phyloP scores from a whole-genome alignment of 2,888 invertebrate species.

The Melanostoma mellinum region DNA sequence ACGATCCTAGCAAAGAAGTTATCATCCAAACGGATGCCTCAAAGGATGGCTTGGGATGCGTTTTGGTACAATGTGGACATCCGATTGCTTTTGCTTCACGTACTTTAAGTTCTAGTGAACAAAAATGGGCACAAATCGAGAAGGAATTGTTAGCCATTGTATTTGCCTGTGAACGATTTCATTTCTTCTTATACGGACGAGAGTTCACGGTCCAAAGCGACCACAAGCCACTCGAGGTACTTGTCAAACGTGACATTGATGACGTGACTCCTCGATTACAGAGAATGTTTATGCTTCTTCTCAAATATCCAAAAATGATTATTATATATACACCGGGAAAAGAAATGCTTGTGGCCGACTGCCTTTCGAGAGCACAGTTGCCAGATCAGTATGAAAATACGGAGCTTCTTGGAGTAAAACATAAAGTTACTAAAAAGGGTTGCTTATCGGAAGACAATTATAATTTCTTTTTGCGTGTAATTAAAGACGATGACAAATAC shows the following conservation, averaged over 20 bases:
- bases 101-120: too few relatives aligned
- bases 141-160: slow-evolving; percentile 77
- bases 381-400: slow-evolving; percentile 34
- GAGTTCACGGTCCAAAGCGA: slow-evolving; percentile 74
- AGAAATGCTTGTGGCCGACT: slow-evolving; percentile 75
- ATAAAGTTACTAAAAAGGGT: background rate
- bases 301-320: slow-evolving; percentile 71
- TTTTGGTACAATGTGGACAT: slow-evolving; percentile 76
- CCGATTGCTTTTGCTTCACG: too few relatives aligned
- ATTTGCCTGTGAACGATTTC: slow-evolving; percentile 77
- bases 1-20: slow-evolving; percentile 71
- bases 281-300: slow-evolving; percentile 73
- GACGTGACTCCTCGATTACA: slow-evolving; percentile 74
- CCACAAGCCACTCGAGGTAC: slow-evolving; percentile 75
- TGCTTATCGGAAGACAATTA: slow-evolving; percentile 32
- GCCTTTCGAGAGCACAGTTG: slow-evolving; percentile 73
- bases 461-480: slow-evolving; percentile 4
- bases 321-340: slow-evolving; percentile 74
- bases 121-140: too few relatives aligned
- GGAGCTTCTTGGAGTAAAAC: slow-evolving; percentile 32
- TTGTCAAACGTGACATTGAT: slow-evolving; percentile 74
- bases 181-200: slow-evolving; percentile 62
- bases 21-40: slow-evolving; percentile 75
- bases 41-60: slow-evolving; percentile 74
- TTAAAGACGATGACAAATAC: slow-evolving; percentile 17